A percentile compares a stretch with the other conserved stretches of the same genome.
These are phyloP conservation scores for Casuarius casuarius DNA, from an alignment of 2,113 vertebrate species.

Conservation along the genomic window DNA sequence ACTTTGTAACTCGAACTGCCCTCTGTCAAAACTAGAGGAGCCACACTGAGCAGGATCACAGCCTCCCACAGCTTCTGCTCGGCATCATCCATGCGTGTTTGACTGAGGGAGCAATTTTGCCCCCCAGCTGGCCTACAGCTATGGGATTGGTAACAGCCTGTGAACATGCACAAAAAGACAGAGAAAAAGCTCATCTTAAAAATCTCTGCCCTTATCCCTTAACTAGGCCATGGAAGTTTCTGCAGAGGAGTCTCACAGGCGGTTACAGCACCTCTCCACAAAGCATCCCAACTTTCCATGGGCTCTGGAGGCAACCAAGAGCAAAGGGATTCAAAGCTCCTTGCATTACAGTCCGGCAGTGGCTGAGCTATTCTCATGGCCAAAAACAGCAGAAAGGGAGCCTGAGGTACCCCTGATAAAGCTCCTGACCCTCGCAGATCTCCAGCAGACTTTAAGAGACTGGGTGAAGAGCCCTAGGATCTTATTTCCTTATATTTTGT, in stretches of 20 bases:
- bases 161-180: fast-evolving
- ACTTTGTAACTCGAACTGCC: neutral
- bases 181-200: neutral
- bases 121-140: neutral
- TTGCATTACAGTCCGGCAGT: neutral
- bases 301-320: neutral
- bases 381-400: neutral
- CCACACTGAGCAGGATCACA: fast-evolving
- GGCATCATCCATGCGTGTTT: fast-evolving
- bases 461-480: neutral
- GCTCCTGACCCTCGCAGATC: neutral
- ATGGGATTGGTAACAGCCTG: neutral
- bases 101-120: neutral
- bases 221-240: neutral
- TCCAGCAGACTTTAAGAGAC: neutral
- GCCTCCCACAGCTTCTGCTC: neutral
- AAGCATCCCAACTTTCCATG: neutral
- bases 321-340: neutral
- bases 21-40: neutral
- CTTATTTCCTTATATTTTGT: neutral
- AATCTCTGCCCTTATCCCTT: neutral
- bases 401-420: neutral
- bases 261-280: neutral
- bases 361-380: neutral
- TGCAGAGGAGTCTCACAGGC: neutral